Evolutionary conservation across 1,140 invertebrate species (phyloP).

Genomic region (Pogonus chalceus): DNA sequence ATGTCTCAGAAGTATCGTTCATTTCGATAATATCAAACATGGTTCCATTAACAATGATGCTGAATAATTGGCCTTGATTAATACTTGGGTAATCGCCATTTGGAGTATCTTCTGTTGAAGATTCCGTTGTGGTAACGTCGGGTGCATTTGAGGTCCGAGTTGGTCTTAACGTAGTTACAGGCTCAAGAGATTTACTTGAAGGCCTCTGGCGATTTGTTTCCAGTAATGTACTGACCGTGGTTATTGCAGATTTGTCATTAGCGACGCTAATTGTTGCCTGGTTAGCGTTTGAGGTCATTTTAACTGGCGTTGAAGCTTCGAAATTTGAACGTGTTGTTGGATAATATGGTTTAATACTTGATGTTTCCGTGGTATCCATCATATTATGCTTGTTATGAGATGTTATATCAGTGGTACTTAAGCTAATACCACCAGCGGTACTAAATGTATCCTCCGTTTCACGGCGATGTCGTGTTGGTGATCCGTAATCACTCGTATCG

Average conservation of each 20-base stretch:
- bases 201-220: not conserved
- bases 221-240: not conserved
- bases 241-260: not conserved
- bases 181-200: not conserved
- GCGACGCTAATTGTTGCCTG: too few relatives aligned
- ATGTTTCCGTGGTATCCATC: slow-evolving; percentile 13
- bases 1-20: slow-evolving; percentile 29
- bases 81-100: slow-evolving; percentile 29
- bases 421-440: slow-evolving; percentile 18
- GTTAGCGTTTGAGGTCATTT: too few relatives aligned
- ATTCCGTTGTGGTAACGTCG: slow-evolving; percentile 9
- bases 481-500: slow-evolving; percentile 26
- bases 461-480: slow-evolving; percentile 34
- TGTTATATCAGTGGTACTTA: slow-evolving; percentile 16
- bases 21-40: slow-evolving; percentile 33
- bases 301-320: not conserved
- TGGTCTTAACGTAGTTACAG: not conserved
- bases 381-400: not conserved
- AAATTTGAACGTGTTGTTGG: slow-evolving; percentile 3
- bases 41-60: slow-evolving; percentile 33
- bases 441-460: slow-evolving; percentile 32
- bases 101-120: slow-evolving; percentile 9
- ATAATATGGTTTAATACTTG: not conserved
- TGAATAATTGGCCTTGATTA: slow-evolving; percentile 33
- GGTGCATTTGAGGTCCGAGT: not conserved